These are phyloP conservation scores for Cyprinella venusta DNA, from an alignment of 2,797 vertebrate species.

Conservation along the genomic window DNA sequence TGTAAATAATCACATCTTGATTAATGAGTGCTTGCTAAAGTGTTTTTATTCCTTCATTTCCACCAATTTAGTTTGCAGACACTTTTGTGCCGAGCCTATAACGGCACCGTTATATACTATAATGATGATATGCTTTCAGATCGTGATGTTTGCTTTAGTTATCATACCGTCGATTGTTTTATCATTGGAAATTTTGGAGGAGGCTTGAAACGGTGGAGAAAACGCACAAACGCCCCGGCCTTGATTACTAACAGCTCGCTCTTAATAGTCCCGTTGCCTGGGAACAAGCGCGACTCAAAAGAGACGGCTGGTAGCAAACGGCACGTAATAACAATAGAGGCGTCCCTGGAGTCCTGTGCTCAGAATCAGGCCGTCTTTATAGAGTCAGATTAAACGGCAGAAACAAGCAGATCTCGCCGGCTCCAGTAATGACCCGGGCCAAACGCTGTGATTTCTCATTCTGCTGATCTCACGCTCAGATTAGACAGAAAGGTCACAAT, in stretches of 20 bases:
- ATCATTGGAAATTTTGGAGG: neutral
- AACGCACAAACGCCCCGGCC: neutral
- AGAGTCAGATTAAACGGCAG: conserved; percentile 71
- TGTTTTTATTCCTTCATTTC: neutral
- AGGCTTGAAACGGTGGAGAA: neutral
- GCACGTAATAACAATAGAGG: conserved; percentile 44
- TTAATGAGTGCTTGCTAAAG: neutral
- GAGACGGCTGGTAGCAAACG: neutral
- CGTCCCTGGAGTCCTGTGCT: conserved; percentile 54
- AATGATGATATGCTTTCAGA: neutral
- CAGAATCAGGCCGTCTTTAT: conserved; percentile 44
- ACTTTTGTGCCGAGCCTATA: neutral
- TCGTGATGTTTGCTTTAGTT: neutral
- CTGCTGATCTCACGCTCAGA: conserved; percentile 55
- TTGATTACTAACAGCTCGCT: conserved; percentile 1
- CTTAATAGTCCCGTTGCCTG: conserved; percentile 17
- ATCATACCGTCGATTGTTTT: neutral
- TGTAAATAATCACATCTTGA: neutral
- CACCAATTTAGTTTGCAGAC: neutral
- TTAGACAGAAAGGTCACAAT: conserved; percentile 72
- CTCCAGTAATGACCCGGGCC: conserved; percentile 72
- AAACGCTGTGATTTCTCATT: conserved; percentile 67
- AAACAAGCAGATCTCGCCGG: conserved; percentile 69
- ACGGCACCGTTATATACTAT: neutral
- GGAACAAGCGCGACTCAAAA: neutral